A percentile compares a stretch with the other conserved stretches of the same genome.
These are phyloP conservation scores for Coelopa frigida DNA, from an alignment of 1,140 invertebrate species.

Conservation along the genomic window DNA sequence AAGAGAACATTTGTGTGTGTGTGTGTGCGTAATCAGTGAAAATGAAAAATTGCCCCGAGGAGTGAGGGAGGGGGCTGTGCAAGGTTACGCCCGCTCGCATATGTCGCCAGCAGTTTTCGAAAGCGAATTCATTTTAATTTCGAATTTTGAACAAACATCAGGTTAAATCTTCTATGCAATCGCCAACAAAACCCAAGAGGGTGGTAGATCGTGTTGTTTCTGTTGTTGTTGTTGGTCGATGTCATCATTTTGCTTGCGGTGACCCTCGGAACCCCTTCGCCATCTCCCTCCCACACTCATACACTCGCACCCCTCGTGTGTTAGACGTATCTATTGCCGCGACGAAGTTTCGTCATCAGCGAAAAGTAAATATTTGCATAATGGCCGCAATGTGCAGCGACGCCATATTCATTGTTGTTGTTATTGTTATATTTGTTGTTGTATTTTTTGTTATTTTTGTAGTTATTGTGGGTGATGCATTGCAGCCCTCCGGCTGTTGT, in stretches of 20 bases:
- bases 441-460: too few species aligned
- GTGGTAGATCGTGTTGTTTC: too few species aligned
- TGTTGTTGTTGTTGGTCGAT: too few species aligned
- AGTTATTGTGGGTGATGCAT: too few species aligned
- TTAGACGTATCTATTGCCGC: too few species aligned
- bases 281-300: too few species aligned
- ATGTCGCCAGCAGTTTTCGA: slow-evolving; percentile 23
- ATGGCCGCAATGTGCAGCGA: slow-evolving; percentile 28
- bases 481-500: background rate
- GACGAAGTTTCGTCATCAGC: slow-evolving; percentile 36
- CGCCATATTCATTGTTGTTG: slow-evolving; percentile 11
- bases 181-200: too few species aligned
- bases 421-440: too few species aligned
- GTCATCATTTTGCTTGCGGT: too few species aligned
- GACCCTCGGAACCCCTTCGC: too few species aligned
- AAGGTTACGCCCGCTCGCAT: slow-evolving; percentile 28
- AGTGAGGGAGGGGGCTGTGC: too few species aligned
- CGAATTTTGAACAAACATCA: slow-evolving; percentile 9
- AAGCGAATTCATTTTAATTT: slow-evolving; percentile 14
- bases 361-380: slow-evolving; percentile 44
- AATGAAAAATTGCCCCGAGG: slow-evolving; percentile 5
- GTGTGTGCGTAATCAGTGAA: slow-evolving; percentile 9
- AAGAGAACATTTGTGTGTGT: background rate
- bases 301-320: too few species aligned
- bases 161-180: slow-evolving; percentile 12